Percentiles rank a stretch among this genome's conserved stretches.
phyloP scores from a whole-genome alignment of 2,113 vertebrate species.

The Uria aalge region DNA sequence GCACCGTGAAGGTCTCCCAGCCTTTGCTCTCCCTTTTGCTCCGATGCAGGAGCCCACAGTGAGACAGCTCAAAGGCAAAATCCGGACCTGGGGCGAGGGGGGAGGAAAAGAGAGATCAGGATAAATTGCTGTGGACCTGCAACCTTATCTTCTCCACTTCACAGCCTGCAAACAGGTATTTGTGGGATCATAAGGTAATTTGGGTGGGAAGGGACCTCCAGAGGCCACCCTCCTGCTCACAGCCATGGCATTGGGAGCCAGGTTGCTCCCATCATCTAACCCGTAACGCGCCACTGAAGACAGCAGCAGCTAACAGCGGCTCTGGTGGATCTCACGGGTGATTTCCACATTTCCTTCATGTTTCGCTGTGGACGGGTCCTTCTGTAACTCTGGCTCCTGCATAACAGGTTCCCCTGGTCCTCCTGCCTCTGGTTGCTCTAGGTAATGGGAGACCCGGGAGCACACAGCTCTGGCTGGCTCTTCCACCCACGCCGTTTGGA shows the following conservation, averaged over 20 bases:
- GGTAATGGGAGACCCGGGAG: fast-evolving
- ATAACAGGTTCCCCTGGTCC: slow-evolving; percentile 30
- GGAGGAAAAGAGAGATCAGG: neutral
- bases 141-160: neutral
- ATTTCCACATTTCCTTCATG: neutral
- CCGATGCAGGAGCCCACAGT: neutral
- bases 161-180: neutral
- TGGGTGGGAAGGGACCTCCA: neutral
- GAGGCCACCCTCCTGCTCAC: neutral
- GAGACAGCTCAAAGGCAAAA: neutral
- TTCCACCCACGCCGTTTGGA: neutral
- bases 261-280: neutral
- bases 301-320: neutral
- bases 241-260: neutral
- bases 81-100: neutral
- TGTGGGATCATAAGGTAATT: neutral
- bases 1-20: neutral
- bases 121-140: neutral
- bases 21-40: neutral
- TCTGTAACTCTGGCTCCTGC: neutral
- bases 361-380: neutral
- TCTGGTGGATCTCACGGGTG: neutral
- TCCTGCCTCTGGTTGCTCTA: neutral
- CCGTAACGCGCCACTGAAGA: fast-evolving
- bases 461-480: neutral